Percentiles rank a stretch among this genome's conserved stretches.
These are phyloP conservation scores for Perognathus longimembris DNA, from an alignment of 2,113 vertebrate genomes.

Conservation along the genomic window DNA sequence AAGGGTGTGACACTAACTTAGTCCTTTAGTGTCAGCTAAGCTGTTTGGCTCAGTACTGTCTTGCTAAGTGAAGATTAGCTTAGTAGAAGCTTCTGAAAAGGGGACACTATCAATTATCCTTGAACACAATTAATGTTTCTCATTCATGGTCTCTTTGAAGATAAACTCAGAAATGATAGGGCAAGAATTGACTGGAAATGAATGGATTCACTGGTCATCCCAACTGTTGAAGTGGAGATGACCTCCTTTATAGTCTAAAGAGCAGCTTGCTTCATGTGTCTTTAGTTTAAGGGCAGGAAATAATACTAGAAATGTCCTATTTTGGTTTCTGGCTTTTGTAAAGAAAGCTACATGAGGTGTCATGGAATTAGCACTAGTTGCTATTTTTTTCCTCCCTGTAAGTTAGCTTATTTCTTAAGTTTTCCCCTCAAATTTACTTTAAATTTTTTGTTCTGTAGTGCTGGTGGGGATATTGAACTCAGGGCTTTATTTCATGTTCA, in stretches of 20 bases:
- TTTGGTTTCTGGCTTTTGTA: not conserved
- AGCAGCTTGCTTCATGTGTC: not conserved
- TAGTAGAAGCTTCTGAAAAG: not conserved
- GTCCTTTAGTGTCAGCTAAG: not conserved
- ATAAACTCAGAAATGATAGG: constrained; percentile 23
- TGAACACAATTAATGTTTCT: not conserved
- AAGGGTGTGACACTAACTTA: not conserved
- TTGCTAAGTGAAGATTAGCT: constrained; percentile 2
- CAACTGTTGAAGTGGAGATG: not conserved
- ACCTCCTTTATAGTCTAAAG: not conserved
- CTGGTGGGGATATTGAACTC: too few relatives aligned
- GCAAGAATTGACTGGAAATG: constrained; percentile 8
- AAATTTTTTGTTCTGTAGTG: too few relatives aligned
- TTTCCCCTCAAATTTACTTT: not conserved
- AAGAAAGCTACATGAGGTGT: not conserved
- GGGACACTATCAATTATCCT: not conserved
- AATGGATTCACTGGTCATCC: not conserved
- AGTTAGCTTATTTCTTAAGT: not conserved
- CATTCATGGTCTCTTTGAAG: not conserved
- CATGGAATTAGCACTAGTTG: not conserved
- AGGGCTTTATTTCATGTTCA: too few relatives aligned
- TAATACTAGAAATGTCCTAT: not conserved
- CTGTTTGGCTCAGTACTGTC: not conserved
- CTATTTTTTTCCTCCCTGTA: not conserved
- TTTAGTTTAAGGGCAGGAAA: not conserved